These are phyloP conservation scores for Drosophila pseudotalamancana DNA, from an alignment of 2,888 invertebrate genomes.

Conservation along the genomic window DNA sequence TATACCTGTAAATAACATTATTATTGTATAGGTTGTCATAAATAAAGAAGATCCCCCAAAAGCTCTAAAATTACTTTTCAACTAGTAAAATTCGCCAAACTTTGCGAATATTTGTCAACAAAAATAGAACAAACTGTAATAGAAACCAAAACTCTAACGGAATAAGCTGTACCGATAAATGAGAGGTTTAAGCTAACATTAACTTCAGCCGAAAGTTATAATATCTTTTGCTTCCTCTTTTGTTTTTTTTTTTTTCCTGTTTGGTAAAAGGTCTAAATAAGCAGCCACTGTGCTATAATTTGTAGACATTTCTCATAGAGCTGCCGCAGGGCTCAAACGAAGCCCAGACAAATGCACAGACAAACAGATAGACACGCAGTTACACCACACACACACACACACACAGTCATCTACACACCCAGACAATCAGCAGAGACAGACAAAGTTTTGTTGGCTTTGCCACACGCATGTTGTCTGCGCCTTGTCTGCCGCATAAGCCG, in stretches of 20 bases:
- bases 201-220: conserved; percentile 40
- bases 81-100: too few relatives aligned
- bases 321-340: conserved; percentile 38
- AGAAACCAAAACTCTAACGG: neutral
- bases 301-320: conserved; percentile 64
- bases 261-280: conserved; percentile 12
- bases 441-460: conserved; percentile 56
- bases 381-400: conserved; percentile 21
- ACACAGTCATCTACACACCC: conserved; percentile 1
- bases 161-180: conserved; percentile 5
- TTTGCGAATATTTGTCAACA: too few relatives aligned
- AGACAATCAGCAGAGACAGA: conserved; percentile 50
- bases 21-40: too few relatives aligned
- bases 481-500: conserved; percentile 52
- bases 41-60: too few relatives aligned
- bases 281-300: conserved; percentile 48
- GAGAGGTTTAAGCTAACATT: conserved; percentile 9
- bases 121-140: neutral
- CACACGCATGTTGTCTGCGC: conserved; percentile 74
- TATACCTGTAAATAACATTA: too few relatives aligned
- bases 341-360: conserved; percentile 49
- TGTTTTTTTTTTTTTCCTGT: neutral
- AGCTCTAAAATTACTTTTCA: too few relatives aligned
- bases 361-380: conserved; percentile 26
- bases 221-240: conserved; percentile 14